phyloP scores from a whole-genome alignment of 2,888 invertebrate genomes.

The Stenodema calcarata region DNA sequence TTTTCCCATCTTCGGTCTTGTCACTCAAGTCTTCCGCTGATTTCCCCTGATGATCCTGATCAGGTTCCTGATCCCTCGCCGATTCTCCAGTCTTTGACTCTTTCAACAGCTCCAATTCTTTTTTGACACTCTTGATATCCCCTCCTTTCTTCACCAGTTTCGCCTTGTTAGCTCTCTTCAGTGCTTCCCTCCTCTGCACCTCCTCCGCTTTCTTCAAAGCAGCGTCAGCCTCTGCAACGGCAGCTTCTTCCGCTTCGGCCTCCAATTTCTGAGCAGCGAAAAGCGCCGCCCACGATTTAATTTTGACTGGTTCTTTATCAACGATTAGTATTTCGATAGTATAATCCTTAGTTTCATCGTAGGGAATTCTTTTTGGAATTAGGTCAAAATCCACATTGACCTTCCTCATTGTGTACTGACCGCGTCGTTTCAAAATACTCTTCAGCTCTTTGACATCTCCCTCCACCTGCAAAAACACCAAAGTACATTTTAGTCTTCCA shows the following conservation, averaged over 20 bases:
- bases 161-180: conserved; percentile 20
- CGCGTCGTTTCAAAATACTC: conserved; percentile 50
- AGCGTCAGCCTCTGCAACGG: conserved; percentile 28
- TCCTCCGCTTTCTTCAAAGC: conserved; percentile 38
- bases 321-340: conserved; percentile 53
- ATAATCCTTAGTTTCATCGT: conserved; percentile 51
- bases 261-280: conserved; percentile 47
- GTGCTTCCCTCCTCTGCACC: conserved; percentile 13
- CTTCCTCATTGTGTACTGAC: conserved; percentile 50
- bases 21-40: background rate
- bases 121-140: background rate
- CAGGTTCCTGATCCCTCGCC: background rate
- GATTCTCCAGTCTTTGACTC: background rate
- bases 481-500: background rate
- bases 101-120: background rate
- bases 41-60: background rate
- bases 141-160: background rate
- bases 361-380: conserved; percentile 50
- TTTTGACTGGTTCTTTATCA: conserved; percentile 49
- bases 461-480: background rate
- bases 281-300: conserved; percentile 52
- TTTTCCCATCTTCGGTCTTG: background rate
- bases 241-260: conserved; percentile 41
- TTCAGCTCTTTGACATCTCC: conserved; percentile 15
- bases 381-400: conserved; percentile 52